phyloP scores from a whole-genome alignment of 2,113 vertebrate species.

The Abramis brama region DNA sequence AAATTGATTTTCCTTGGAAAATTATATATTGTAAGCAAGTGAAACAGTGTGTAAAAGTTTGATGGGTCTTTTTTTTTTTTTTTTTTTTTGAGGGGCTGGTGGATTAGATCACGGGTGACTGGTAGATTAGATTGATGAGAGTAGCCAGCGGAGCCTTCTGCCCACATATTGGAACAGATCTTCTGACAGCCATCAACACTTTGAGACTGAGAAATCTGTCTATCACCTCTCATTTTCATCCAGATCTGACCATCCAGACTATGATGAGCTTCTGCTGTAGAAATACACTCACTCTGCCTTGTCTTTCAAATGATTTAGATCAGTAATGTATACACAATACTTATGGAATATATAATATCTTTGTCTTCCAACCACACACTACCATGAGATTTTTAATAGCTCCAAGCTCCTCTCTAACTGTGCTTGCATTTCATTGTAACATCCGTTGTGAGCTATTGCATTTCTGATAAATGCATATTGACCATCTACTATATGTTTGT shows the following conservation, averaged over 20 bases:
- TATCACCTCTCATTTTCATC: constrained; percentile 33
- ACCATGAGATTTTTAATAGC: neutral
- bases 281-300: neutral
- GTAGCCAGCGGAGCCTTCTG: constrained; percentile 34
- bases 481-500: no score
- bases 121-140: constrained; percentile 41
- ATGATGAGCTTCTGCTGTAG: neutral
- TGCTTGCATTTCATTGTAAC: neutral
- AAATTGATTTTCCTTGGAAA: constrained; percentile 17
- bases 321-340: neutral
- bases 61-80: neutral
- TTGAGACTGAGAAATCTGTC: constrained; percentile 25
- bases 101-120: constrained; percentile 33
- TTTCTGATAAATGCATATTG: no score
- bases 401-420: neutral
- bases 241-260: constrained; percentile 18
- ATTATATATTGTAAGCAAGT: neutral
- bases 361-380: neutral
- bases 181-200: constrained; percentile 35
- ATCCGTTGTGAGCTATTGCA: neutral
- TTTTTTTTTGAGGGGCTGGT: neutral
- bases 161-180: constrained; percentile 29
- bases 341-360: neutral
- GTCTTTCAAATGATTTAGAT: neutral
- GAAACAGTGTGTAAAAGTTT: neutral